A percentile compares a stretch with the other conserved stretches of the same genome.
Conservation (phyloP, 2,113 vertebrate genomes). For the Casuarius casuarius region DNA sequence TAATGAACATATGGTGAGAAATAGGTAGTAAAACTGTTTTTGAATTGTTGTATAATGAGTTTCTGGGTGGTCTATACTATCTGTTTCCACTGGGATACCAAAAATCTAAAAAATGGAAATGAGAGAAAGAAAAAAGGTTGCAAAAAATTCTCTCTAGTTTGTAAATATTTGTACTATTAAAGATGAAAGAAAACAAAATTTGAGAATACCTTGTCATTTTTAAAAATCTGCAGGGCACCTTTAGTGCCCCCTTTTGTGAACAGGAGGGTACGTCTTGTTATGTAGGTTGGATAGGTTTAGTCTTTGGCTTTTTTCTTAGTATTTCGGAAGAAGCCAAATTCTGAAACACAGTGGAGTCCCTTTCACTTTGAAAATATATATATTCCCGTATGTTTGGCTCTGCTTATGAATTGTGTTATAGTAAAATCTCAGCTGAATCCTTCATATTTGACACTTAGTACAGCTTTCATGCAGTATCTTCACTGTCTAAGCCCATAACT, state of each 20-base stretch:
- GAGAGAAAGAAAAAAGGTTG: neutral
- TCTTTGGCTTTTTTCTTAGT: neutral
- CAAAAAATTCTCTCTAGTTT: neutral
- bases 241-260: neutral
- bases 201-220: fast-evolving
- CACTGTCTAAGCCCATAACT: neutral
- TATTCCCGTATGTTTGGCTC: neutral
- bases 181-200: neutral
- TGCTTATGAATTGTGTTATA: neutral
- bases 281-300: neutral
- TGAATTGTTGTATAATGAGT: neutral
- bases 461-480: neutral
- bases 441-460: neutral
- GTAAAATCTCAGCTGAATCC: neutral
- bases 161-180: neutral
- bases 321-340: neutral
- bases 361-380: neutral
- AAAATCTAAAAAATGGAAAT: neutral
- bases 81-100: neutral
- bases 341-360: neutral
- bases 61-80: neutral
- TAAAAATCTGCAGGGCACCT: neutral
- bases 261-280: neutral
- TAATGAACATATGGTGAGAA: constrained; percentile 6
- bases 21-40: constrained; percentile 39